Evolutionary conservation across 2,888 invertebrate species (phyloP).

Genomic region (Lasius fuliginosus): DNA sequence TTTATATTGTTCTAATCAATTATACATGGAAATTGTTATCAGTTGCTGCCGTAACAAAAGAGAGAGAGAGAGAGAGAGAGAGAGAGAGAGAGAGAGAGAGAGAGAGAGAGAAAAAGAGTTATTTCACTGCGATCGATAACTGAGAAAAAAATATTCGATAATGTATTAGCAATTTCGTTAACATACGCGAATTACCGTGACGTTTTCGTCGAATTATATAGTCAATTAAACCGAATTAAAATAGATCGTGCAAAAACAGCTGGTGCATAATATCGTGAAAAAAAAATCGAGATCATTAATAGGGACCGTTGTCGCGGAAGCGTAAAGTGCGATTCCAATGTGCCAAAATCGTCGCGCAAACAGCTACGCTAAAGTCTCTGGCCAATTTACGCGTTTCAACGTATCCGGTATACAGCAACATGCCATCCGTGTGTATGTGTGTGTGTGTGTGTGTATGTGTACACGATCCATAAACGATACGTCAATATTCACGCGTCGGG

Average conservation of each 20-base stretch:
- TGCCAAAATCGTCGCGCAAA: background rate
- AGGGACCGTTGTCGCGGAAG: background rate
- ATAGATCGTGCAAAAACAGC: constrained; percentile 2
- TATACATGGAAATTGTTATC: background rate
- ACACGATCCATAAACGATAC: background rate
- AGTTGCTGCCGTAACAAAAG: background rate
- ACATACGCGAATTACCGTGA: background rate
- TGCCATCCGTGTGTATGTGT: background rate
- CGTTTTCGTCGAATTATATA: background rate
- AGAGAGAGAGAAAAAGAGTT: background rate
- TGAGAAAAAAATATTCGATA: background rate
- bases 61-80: background rate
- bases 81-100: background rate
- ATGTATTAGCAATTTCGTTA: constrained; percentile 27
- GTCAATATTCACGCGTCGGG: background rate
- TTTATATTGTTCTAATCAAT: constrained; percentile 19
- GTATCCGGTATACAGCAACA: background rate
- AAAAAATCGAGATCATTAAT: background rate
- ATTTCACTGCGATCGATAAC: background rate
- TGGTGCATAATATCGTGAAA: background rate
- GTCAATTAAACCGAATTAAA: constrained; percentile 27
- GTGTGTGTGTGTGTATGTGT: too few relatives aligned
- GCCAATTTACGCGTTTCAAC: constrained; percentile 18
- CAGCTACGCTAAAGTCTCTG: background rate
- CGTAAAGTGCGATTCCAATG: background rate